These are phyloP conservation scores for Rhodinocichla rosea DNA, from an alignment of 2,113 vertebrate species.

Conservation along the genomic window DNA sequence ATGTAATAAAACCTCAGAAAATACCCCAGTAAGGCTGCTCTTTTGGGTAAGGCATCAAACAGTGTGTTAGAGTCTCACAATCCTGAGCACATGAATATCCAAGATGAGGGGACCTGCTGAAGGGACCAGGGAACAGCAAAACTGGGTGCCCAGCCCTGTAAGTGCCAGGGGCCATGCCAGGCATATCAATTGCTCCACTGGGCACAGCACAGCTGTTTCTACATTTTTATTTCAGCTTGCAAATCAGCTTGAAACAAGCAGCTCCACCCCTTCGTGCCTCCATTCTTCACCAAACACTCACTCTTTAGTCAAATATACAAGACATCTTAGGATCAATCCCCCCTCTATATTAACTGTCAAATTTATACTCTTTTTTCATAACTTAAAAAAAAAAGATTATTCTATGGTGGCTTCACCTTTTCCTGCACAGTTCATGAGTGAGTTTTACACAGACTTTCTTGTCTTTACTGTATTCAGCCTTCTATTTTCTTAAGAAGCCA, in stretches of 20 bases:
- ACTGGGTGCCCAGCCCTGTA: too few species aligned
- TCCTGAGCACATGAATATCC: background rate
- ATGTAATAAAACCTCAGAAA: background rate
- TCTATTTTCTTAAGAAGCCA: background rate
- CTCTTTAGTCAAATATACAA: background rate
- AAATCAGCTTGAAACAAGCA: background rate
- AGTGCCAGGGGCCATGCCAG: background rate
- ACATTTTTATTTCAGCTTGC: background rate
- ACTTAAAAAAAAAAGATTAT: background rate
- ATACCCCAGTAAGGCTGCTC: background rate
- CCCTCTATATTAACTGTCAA: background rate
- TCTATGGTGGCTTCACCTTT: background rate
- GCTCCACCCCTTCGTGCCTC: background rate
- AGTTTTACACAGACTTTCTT: background rate
- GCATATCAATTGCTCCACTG: rapidly evolving
- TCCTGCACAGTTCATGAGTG: background rate
- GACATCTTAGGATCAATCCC: background rate
- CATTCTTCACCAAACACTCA: background rate
- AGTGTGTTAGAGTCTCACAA: rapidly evolving
- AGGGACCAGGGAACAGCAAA: background rate
- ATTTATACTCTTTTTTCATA: background rate
- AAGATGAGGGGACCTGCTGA: background rate
- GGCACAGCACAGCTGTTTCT: background rate
- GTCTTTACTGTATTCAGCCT: background rate
- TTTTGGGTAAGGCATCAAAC: background rate